Percentiles rank a stretch among this genome's conserved stretches.
Conservation (phyloP, 1,140 invertebrate species). For the Heliconius eleuchia region DNA sequence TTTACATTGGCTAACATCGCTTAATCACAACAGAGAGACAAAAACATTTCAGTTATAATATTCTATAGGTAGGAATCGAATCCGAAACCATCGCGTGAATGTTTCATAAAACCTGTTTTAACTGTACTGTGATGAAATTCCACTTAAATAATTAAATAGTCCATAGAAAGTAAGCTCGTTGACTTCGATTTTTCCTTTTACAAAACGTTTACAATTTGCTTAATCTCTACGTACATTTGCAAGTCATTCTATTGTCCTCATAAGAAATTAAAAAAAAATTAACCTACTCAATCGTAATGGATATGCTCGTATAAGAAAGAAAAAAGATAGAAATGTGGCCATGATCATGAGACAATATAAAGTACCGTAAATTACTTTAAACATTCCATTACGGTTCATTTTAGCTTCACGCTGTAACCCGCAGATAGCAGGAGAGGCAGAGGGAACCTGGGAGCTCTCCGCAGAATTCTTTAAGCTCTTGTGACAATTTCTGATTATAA, state of each 20-base stretch:
- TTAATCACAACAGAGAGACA: too few relatives aligned
- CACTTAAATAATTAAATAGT: neutral
- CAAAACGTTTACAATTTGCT: conserved; percentile 1
- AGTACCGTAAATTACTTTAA: neutral
- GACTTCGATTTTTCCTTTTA: neutral
- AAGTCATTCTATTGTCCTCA: neutral
- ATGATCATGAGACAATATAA: neutral
- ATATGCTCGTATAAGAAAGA: neutral
- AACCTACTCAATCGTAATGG: neutral
- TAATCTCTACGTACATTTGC: neutral
- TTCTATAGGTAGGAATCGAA: neutral
- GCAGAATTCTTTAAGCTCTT: too few relatives aligned
- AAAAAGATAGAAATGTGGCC: neutral
- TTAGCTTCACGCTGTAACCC: too few relatives aligned
- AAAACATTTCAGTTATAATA: too few relatives aligned
- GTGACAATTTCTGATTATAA: too few relatives aligned
- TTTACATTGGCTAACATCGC: too few relatives aligned
- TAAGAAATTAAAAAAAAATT: neutral
- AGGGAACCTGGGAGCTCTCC: too few relatives aligned
- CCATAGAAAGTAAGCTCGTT: neutral
- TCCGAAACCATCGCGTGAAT: neutral
- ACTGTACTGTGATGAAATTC: neutral
- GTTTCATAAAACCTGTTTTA: neutral
- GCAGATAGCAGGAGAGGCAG: too few relatives aligned
- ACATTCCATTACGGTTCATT: too few relatives aligned